Conservation (phyloP, 1,140 invertebrate genomes). For the Bombus huntii region DNA sequence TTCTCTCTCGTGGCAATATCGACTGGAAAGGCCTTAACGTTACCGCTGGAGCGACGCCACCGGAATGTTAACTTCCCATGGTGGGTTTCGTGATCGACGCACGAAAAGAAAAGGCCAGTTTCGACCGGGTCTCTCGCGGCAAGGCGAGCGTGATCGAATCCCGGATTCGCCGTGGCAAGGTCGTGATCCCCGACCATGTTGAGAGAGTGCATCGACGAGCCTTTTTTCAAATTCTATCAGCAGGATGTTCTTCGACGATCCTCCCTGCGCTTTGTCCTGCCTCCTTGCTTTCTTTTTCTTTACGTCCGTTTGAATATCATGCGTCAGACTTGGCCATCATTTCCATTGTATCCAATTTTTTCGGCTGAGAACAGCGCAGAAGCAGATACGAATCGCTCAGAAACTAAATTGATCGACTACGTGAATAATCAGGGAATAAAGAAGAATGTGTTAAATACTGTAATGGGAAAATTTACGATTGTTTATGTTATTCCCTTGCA, state of each 20-base stretch:
- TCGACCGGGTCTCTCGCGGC: constrained; percentile 5
- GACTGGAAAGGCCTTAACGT: constrained; percentile 71
- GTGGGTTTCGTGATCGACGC: constrained; percentile 34
- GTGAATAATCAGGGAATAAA: too few relatives aligned
- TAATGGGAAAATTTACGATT: too few relatives aligned
- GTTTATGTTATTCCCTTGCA: too few relatives aligned
- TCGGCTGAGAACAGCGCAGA: too few relatives aligned
- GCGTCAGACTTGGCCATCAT: background rate
- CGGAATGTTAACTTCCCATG: constrained; percentile 79
- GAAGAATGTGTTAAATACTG: too few relatives aligned
- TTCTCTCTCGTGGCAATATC: constrained; percentile 61
- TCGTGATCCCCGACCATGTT: constrained; percentile 16
- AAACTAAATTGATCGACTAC: too few relatives aligned
- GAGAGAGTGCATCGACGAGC: background rate
- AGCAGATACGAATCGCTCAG: too few relatives aligned
- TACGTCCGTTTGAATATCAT: background rate
- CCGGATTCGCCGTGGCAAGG: constrained; percentile 60
- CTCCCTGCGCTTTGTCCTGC: background rate
- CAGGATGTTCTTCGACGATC: background rate
- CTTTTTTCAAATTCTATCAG: background rate
- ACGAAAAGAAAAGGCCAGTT: constrained; percentile 46
- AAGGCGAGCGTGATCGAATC: constrained; percentile 46
- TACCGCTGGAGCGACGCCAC: constrained; percentile 58
- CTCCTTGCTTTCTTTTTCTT: background rate
- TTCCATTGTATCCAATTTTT: background rate